phyloP scores from a whole-genome alignment of 2,797 vertebrate genomes.

The Dicrostonyx torquatus region DNA sequence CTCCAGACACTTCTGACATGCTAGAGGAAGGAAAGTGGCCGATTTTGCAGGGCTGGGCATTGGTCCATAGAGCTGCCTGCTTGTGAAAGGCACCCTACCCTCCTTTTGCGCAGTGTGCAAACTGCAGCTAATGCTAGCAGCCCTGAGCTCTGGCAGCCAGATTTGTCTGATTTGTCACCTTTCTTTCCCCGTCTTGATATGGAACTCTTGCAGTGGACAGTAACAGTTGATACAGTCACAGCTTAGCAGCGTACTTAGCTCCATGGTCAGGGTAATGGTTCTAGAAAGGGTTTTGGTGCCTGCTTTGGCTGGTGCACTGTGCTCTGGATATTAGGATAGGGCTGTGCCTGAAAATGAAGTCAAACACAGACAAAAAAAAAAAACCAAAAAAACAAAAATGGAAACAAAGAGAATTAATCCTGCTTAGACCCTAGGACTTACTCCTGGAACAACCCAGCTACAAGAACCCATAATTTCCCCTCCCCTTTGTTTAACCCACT shows the following conservation, averaged over 20 bases:
- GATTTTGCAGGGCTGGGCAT: neutral
- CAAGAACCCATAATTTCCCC: neutral
- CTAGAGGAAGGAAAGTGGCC: neutral
- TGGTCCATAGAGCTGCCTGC: neutral
- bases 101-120: neutral
- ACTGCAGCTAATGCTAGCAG: neutral
- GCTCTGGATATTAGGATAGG: neutral
- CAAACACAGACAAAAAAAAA: neutral
- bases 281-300: neutral
- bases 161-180: neutral
- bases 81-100: neutral
- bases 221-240: neutral
- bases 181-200: neutral
- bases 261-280: neutral
- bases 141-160: neutral
- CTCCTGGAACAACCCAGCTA: slow-evolving; percentile 20
- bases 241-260: neutral
- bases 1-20: neutral
- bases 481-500: slow-evolving; percentile 38
- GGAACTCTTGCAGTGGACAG: neutral
- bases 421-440: neutral
- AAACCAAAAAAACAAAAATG: neutral
- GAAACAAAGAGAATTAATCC: neutral
- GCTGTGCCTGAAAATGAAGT: neutral
- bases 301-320: neutral